These are phyloP conservation scores for Heliothis virescens DNA, from an alignment of 1,140 invertebrate genomes.

Conservation along the genomic window DNA sequence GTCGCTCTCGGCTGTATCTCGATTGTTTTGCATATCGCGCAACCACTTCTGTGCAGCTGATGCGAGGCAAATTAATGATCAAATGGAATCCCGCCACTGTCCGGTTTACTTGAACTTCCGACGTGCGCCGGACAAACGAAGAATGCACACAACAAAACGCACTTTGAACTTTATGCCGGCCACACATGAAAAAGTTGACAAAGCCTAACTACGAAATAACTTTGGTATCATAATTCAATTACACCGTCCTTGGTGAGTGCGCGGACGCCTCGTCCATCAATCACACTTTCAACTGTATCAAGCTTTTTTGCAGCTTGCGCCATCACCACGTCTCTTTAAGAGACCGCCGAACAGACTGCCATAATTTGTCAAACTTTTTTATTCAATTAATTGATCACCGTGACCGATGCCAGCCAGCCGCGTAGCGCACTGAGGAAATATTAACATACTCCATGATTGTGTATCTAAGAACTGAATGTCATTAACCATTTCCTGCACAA, in stretches of 20 bases:
- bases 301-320: constrained; percentile 75
- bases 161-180: constrained; percentile 60
- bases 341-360: constrained; percentile 66
- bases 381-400: constrained; percentile 72
- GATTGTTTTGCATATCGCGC: constrained; percentile 79
- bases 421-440: constrained; percentile 61
- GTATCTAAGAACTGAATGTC: constrained; percentile 78
- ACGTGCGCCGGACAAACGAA: constrained; percentile 55
- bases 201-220: constrained; percentile 62
- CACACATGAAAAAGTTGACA: constrained; percentile 60
- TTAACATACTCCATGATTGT: constrained; percentile 70
- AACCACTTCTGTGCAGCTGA: constrained; percentile 62
- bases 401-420: constrained; percentile 57
- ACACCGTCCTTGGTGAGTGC: constrained; percentile 65
- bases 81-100: constrained; percentile 69
- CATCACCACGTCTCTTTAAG: constrained; percentile 69
- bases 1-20: constrained; percentile 67
- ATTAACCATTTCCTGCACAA: constrained; percentile 79
- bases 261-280: constrained; percentile 71
- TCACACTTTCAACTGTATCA: constrained; percentile 84
- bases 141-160: constrained; percentile 53
- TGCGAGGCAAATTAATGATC: constrained; percentile 79
- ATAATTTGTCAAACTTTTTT: constrained; percentile 82
- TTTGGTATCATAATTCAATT: constrained; percentile 82
- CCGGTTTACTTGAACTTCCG: constrained; percentile 60